These are phyloP conservation scores for Ptilorrhoa leucosticta DNA, from an alignment of 2,113 vertebrate genomes.

Conservation along the genomic window DNA sequence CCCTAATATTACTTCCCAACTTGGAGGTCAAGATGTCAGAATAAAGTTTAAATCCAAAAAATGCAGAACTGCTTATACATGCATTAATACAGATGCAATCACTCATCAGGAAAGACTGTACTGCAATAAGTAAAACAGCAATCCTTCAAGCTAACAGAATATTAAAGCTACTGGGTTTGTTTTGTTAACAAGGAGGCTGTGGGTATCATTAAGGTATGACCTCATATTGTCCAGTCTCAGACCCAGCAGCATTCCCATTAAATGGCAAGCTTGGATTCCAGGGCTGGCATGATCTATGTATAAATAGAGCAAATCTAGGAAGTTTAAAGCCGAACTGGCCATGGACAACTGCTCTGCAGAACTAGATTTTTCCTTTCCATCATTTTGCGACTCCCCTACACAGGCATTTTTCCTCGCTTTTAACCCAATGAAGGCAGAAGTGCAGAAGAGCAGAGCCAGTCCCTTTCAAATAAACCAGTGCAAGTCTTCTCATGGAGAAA, in stretches of 20 bases:
- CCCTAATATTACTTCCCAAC: background rate
- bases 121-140: background rate
- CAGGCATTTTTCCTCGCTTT: background rate
- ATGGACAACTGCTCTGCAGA: background rate
- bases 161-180: background rate
- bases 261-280: background rate
- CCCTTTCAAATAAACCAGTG: background rate
- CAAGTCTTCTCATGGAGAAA: background rate
- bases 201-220: background rate
- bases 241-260: background rate
- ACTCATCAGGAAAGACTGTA: background rate
- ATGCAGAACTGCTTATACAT: background rate
- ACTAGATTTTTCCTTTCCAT: background rate
- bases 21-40: background rate
- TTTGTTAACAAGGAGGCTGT: background rate
- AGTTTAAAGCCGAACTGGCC: background rate
- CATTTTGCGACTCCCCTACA: background rate
- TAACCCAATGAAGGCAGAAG: background rate
- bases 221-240: rapidly evolving
- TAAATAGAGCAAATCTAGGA: background rate
- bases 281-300: background rate
- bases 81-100: background rate
- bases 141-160: background rate
- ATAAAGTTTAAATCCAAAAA: background rate
- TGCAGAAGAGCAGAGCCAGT: background rate